These are phyloP conservation scores for Spea bombifrons DNA, from an alignment of 2,113 vertebrate genomes.

Conservation along the genomic window DNA sequence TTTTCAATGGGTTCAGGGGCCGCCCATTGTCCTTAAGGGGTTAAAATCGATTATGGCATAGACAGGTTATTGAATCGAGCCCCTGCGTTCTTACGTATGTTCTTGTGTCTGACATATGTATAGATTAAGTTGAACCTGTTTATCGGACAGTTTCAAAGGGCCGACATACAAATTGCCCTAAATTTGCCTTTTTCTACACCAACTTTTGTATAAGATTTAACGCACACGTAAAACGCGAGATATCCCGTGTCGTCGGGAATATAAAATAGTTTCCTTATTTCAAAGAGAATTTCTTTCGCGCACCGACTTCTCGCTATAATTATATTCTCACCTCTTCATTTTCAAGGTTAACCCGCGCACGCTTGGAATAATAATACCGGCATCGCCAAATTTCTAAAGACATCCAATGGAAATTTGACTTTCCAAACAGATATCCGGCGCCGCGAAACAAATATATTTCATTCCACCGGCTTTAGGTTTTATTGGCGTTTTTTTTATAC, in stretches of 20 bases:
- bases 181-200: background rate
- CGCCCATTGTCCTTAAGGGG: no score
- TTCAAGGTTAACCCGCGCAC: background rate
- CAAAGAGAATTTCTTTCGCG: background rate
- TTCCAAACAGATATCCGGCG: background rate
- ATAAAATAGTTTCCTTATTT: background rate
- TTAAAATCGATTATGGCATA: no score
- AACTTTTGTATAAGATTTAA: background rate
- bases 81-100: no score
- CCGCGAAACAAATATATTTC: background rate
- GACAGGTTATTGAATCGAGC: no score
- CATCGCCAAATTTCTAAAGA: background rate
- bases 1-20: no score
- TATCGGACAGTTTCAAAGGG: no score
- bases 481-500: slow-evolving; percentile 6
- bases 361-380: background rate
- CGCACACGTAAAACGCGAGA: background rate
- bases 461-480: background rate
- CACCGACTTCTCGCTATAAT: background rate
- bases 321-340: background rate
- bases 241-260: background rate
- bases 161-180: no score
- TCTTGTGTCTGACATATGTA: no score
- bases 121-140: no score
- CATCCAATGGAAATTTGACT: slow-evolving; percentile 5